phyloP scores from a whole-genome alignment of 2,888 invertebrate genomes.

The Acleris sparsana region DNA sequence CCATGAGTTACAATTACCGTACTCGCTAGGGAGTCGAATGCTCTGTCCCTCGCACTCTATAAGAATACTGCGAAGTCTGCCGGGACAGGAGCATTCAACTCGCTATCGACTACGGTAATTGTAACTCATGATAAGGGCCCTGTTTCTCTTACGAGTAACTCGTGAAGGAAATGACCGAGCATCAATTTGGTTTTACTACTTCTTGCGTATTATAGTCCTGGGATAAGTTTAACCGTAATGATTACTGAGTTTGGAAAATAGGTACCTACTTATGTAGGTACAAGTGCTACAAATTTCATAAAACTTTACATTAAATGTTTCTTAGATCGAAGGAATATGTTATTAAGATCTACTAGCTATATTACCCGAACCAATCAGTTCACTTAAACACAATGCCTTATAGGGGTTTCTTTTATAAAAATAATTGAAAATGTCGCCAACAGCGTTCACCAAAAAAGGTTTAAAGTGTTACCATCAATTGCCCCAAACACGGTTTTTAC shows the following conservation, averaged over 20 bases:
- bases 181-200: constrained; percentile 27
- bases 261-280: neutral
- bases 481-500: constrained; percentile 37
- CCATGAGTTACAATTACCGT: too few relatives aligned
- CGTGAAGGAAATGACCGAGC: constrained; percentile 30
- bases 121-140: too few relatives aligned
- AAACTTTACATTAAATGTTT: too few relatives aligned
- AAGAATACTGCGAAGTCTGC: too few relatives aligned
- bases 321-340: too few relatives aligned
- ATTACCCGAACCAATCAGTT: too few relatives aligned
- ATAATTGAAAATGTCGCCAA: constrained; percentile 18
- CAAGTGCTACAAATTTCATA: too few relatives aligned
- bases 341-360: too few relatives aligned
- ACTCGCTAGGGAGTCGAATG: too few relatives aligned
- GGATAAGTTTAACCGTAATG: neutral
- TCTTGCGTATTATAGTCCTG: constrained; percentile 5
- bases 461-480: constrained; percentile 30
- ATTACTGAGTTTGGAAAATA: neutral
- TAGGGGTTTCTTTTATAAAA: constrained; percentile 20
- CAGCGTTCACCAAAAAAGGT: constrained; percentile 9
- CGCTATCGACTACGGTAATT: too few relatives aligned
- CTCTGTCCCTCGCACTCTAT: too few relatives aligned
- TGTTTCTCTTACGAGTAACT: neutral
- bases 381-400: constrained; percentile 13
- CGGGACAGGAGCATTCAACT: too few relatives aligned